Conservation (phyloP, 1,140 invertebrate species). For the Zaprionus camerounensis region DNA sequence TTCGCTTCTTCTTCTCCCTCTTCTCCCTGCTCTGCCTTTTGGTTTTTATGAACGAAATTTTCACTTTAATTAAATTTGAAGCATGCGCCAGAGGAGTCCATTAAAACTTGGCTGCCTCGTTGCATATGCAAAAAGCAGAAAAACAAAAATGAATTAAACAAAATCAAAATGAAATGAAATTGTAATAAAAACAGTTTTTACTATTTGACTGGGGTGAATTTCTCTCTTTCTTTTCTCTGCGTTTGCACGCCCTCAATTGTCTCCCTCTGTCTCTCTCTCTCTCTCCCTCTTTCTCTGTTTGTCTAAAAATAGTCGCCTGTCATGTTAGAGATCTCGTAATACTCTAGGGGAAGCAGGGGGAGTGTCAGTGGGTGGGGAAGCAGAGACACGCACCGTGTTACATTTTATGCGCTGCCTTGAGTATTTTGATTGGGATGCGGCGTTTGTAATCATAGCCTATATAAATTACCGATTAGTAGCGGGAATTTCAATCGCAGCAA, state of each 20-base stretch:
- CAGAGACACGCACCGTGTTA: background rate
- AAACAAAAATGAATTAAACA: slow-evolving; percentile 45
- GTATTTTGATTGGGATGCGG: slow-evolving; percentile 35
- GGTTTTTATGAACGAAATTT: slow-evolving; percentile 63
- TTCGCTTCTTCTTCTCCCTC: slow-evolving; percentile 18
- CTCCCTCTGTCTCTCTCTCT: background rate
- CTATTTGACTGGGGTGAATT: slow-evolving; percentile 33
- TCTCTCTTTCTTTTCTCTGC: slow-evolving; percentile 16
- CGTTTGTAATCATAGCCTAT: slow-evolving; percentile 6
- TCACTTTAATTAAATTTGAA: slow-evolving; percentile 82
- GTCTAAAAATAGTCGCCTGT: slow-evolving; percentile 40
- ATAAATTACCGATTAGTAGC: slow-evolving; percentile 41
- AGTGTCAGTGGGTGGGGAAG: background rate
- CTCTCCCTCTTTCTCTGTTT: slow-evolving; percentile 9
- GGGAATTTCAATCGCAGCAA: slow-evolving; percentile 24
- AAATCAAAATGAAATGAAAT: slow-evolving; percentile 27
- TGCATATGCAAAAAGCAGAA: slow-evolving; percentile 70
- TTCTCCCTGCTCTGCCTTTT: slow-evolving; percentile 10
- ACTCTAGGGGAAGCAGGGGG: background rate
- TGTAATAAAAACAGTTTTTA: slow-evolving; percentile 56
- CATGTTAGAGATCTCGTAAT: slow-evolving; percentile 24
- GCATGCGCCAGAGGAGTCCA: slow-evolving; percentile 61
- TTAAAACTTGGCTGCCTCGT: slow-evolving; percentile 53
- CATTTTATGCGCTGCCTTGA: slow-evolving; percentile 19
- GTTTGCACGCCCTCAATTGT: background rate